These are phyloP conservation scores for Eptatretus burgeri DNA, from an alignment of 2,113 vertebrate genomes.

Conservation along the genomic window DNA sequence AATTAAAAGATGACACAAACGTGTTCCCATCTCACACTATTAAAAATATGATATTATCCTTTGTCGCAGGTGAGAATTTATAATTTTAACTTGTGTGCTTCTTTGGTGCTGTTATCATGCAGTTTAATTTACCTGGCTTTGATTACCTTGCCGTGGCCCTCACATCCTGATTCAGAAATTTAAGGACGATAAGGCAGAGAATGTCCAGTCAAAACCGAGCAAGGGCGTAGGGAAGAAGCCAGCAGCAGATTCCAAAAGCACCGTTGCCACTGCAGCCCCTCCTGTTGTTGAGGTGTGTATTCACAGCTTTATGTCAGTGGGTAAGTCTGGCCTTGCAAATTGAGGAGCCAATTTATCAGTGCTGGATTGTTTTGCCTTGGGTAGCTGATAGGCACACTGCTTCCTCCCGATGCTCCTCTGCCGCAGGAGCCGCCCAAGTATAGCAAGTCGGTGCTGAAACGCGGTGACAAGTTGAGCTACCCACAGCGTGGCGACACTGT, in stretches of 20 bases:
- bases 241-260: not conserved
- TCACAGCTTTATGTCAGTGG: not conserved
- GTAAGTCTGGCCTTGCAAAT: not conserved
- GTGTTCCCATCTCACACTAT: no score
- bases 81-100: no score
- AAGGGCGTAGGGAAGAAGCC: no score
- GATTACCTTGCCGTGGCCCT: no score
- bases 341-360: not conserved
- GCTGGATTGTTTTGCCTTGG: not conserved
- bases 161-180: no score
- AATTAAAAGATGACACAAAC: no score
- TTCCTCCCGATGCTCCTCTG: not conserved
- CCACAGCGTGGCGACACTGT: constrained; percentile 73
- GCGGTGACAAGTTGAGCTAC: constrained; percentile 72
- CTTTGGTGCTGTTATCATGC: no score
- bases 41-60: no score
- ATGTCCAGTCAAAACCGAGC: no score
- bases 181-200: no score
- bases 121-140: no score
- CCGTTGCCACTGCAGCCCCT: not conserved
- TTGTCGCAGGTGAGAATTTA: no score
- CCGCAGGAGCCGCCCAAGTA: constrained; percentile 57
- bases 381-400: not conserved
- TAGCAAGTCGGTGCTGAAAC: constrained; percentile 49
- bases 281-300: not conserved